Conservation (phyloP, 2,888 invertebrate species). For the Mamestra brassicae region DNA sequence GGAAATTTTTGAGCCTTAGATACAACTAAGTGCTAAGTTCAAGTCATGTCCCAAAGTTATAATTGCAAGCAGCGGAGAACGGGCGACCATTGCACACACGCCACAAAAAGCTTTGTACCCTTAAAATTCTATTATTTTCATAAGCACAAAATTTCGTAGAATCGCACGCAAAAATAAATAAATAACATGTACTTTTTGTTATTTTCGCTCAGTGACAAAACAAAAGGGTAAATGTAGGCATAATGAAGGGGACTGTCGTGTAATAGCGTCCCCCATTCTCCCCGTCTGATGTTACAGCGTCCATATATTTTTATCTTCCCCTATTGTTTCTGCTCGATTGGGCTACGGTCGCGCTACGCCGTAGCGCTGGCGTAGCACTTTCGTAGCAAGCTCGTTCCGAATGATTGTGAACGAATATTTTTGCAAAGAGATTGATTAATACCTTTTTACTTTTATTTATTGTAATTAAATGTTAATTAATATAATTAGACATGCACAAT, state of each 20-base stretch:
- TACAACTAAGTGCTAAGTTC: background rate
- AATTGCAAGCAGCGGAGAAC: background rate
- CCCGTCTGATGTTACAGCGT: slow-evolving; percentile 35
- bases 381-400: slow-evolving; percentile 35
- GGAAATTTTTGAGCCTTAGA: background rate
- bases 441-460: background rate
- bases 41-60: background rate
- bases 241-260: slow-evolving; percentile 52
- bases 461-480: too few species aligned
- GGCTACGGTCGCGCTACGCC: slow-evolving; percentile 61
- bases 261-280: slow-evolving; percentile 46
- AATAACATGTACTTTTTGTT: slow-evolving; percentile 52
- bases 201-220: slow-evolving; percentile 56
- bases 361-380: slow-evolving; percentile 59
- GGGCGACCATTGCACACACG: background rate
- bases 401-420: slow-evolving; percentile 11
- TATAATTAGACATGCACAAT: too few species aligned
- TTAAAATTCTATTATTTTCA: slow-evolving; percentile 24
- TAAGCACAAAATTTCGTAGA: slow-evolving; percentile 16
- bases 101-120: slow-evolving; percentile 7
- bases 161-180: slow-evolving; percentile 26
- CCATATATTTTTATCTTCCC: slow-evolving; percentile 65
- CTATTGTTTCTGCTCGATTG: slow-evolving; percentile 63
- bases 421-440: background rate
- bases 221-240: slow-evolving; percentile 51